Evolutionary conservation across 2,888 invertebrate genomes (phyloP).

Genomic region (Tiliacea aurago): DNA sequence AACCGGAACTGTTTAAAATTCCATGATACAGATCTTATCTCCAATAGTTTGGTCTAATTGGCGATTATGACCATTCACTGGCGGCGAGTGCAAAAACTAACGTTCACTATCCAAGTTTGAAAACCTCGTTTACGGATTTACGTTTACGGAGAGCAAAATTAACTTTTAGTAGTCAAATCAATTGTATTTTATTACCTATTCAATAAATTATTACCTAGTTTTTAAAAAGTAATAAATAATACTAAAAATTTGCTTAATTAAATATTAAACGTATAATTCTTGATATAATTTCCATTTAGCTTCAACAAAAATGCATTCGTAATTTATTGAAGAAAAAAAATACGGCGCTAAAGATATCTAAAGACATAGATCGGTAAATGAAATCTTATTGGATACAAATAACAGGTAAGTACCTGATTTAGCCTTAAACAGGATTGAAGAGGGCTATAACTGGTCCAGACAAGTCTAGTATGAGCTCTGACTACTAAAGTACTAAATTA

Average conservation of each 20-base stretch:
- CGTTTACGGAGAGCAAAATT: slow-evolving; percentile 6
- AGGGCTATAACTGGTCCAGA: slow-evolving; percentile 51
- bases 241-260: not conserved
- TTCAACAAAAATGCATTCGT: not conserved
- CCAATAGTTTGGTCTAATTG: slow-evolving; percentile 39
- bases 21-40: slow-evolving; percentile 50
- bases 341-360: not conserved
- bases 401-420: slow-evolving; percentile 32
- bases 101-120: slow-evolving; percentile 29
- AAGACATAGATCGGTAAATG: slow-evolving; percentile 11
- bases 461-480: slow-evolving; percentile 43
- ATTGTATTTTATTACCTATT: not conserved
- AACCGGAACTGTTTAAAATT: slow-evolving; percentile 54
- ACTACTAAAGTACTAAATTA: slow-evolving; percentile 57
- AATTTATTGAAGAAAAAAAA: slow-evolving; percentile 14
- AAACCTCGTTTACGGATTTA: slow-evolving; percentile 17
- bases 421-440: slow-evolving; percentile 57
- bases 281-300: slow-evolving; percentile 18
- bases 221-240: not conserved
- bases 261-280: not conserved
- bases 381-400: slow-evolving; percentile 38
- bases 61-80: slow-evolving; percentile 38
- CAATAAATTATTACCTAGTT: not conserved
- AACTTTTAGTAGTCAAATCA: slow-evolving; percentile 3
- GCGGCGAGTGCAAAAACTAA: slow-evolving; percentile 36